A percentile compares a stretch with the other conserved stretches of the same genome.
These are phyloP conservation scores for Cryptotermes secundus DNA, from an alignment of 1,140 invertebrate species.

Conservation along the genomic window DNA sequence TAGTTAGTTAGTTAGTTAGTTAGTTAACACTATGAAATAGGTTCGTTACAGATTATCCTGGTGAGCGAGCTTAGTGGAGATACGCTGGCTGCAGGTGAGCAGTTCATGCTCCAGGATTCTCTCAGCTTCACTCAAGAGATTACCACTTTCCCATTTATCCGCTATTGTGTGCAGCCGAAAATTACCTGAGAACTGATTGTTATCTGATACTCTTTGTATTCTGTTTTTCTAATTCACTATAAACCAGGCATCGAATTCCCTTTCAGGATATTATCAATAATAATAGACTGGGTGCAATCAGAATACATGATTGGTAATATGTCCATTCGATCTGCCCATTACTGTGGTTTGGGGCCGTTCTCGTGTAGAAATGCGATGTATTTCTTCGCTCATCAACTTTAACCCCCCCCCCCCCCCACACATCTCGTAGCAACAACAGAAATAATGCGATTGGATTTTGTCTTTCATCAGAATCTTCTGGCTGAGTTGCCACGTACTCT, in stretches of 20 bases:
- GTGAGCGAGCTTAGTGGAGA: too few relatives aligned
- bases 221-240: constrained; percentile 7
- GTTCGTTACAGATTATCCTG: too few relatives aligned
- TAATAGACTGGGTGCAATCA: background rate
- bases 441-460: constrained; percentile 1
- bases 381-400: background rate
- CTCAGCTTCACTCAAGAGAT: background rate
- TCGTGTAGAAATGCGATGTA: constrained; percentile 2
- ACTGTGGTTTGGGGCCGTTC: background rate
- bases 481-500: background rate
- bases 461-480: background rate
- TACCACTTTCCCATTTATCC: background rate
- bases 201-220: background rate
- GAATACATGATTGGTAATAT: constrained; percentile 9
- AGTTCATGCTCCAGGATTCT: background rate
- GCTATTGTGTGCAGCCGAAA: background rate
- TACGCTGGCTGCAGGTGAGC: too few relatives aligned
- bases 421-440: background rate
- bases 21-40: too few relatives aligned
- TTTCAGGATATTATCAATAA: background rate
- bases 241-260: background rate
- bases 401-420: background rate
- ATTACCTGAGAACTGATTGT: background rate
- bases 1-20: too few relatives aligned
- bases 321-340: background rate